Evolutionary conservation across 2,113 vertebrate genomes (phyloP), one percentile per base, ranked within the genome.

Genomic region (Gymnocephalus cernua): DNA sequence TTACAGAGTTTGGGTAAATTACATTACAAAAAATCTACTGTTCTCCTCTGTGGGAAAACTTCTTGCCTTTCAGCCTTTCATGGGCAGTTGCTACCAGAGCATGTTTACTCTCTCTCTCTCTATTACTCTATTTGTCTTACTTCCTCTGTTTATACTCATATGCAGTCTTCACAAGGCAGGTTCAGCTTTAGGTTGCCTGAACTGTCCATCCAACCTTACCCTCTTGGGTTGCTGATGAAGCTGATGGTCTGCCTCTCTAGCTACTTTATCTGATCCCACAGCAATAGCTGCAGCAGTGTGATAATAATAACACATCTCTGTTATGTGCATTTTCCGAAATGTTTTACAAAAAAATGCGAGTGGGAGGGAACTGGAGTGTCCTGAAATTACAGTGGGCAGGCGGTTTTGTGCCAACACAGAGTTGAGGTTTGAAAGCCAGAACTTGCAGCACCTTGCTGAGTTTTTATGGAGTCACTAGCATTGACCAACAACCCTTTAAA

Each of bases 381-480:
- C 41, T 79, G 1, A 64, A 72, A 73, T 77, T 21, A 54, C 44
- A 59, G 48, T 74, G 65, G 12, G 57, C 3, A 25, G 63, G n/a
- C 38, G 11, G 50, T 10, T 61, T 50, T 74, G 8, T 80, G 80
- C 63, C 67, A 86, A 70, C 45, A 68, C 57, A 38, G 38, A 80
- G 63, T 16, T 82, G 57, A 76, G 27, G 65, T 62, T 71, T 80
- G 58, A 61, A 73, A 77, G 57, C 0, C 67, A 58, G 65, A 79
- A 56, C 54, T 71, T 67, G 19, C 48, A 48, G 48, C 38, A 62
- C 44, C 41, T 62, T 61, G 23, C 62, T 57, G 75, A 54, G 48
- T 80, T 63, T 59, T 53, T 64, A 62, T 29, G 29, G 25, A 57
- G 48, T 29, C 35, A 62, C 8, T 53, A 18, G 50, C 6, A 58